Evolutionary conservation across 2,888 invertebrate species (phyloP).

Genomic region (Lamellibrachia satsuma): DNA sequence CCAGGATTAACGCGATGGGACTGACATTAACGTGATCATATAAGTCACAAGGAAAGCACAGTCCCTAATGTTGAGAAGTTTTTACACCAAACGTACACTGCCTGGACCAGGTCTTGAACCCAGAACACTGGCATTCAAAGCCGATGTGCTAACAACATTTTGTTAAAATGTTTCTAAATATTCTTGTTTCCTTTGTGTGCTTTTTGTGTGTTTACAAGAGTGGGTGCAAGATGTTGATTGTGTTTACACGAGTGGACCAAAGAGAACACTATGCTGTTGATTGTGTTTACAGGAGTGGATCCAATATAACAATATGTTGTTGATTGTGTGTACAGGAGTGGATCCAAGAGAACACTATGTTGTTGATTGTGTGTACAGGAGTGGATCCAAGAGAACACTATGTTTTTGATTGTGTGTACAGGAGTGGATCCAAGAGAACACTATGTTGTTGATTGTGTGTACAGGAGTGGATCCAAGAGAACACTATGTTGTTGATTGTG

Average conservation of each 20-base stretch:
- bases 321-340: conserved; percentile 74
- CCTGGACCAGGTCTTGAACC: too few species aligned
- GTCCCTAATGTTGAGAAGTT: too few species aligned
- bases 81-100: too few species aligned
- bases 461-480: conserved; percentile 93
- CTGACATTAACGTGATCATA: too few species aligned
- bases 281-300: conserved; percentile 91
- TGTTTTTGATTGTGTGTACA: too few species aligned
- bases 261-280: conserved; percentile 89
- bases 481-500: conserved; percentile 90
- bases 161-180: too few species aligned
- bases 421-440: conserved; percentile 69
- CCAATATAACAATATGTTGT: conserved; percentile 68
- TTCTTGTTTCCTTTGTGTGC: too few species aligned
- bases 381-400: conserved; percentile 76
- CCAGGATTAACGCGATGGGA: too few species aligned
- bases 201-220: too few species aligned
- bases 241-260: conserved; percentile 85
- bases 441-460: conserved; percentile 66
- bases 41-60: too few species aligned
- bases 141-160: too few species aligned
- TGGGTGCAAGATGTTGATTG: background rate
- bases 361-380: conserved; percentile 91
- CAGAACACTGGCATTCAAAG: too few species aligned
- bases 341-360: conserved; percentile 91